Percentiles rank a stretch among this genome's conserved stretches.
These are phyloP conservation scores for Dendroctonus valens DNA, from an alignment of 1,140 invertebrate species.

Conservation along the genomic window DNA sequence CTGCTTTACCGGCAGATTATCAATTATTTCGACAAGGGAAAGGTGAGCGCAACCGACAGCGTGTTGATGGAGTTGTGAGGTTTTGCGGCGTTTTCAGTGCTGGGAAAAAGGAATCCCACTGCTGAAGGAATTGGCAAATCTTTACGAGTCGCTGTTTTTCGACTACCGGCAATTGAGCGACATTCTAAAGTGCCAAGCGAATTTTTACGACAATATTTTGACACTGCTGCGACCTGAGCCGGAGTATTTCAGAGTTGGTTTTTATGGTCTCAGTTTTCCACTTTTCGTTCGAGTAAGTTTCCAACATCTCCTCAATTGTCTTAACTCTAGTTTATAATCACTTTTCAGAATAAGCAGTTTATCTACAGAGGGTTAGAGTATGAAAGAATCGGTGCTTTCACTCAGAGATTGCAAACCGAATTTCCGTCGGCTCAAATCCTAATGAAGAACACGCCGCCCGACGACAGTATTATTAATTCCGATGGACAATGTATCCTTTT, in stretches of 20 bases:
- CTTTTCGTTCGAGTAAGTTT: conserved; percentile 85
- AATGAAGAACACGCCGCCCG: conserved; percentile 87
- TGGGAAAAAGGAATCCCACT: conserved; percentile 96
- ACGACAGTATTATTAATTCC: conserved; percentile 79
- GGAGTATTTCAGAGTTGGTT: conserved; percentile 96
- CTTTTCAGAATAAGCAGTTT: conserved; percentile 87
- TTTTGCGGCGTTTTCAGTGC: conserved; percentile 56
- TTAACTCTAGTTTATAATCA: conserved; percentile 2
- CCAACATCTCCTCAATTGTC: conserved; percentile 5
- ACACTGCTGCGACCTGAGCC: conserved; percentile 84
- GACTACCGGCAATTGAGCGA: conserved; percentile 88
- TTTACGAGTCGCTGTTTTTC: conserved; percentile 87
- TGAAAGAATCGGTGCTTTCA: conserved; percentile 92
- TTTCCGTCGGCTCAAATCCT: conserved; percentile 90
- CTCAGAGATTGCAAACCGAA: conserved; percentile 87
- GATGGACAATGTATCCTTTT: conserved; percentile 76
- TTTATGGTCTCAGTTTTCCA: conserved; percentile 92
- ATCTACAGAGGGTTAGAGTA: conserved; percentile 95
- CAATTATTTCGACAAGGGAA: conserved; percentile 92
- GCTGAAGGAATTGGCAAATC: conserved; percentile 84
- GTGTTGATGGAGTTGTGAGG: background rate
- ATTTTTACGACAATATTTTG: conserved; percentile 89
- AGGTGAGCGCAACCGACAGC: conserved; percentile 55
- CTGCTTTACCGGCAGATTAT: conserved; percentile 88
- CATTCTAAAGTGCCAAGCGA: conserved; percentile 80